Evolutionary conservation across 2,113 vertebrate species (phyloP), one percentile per base, ranked within the genome.

Genomic region (Corythornis cristatus): DNA sequence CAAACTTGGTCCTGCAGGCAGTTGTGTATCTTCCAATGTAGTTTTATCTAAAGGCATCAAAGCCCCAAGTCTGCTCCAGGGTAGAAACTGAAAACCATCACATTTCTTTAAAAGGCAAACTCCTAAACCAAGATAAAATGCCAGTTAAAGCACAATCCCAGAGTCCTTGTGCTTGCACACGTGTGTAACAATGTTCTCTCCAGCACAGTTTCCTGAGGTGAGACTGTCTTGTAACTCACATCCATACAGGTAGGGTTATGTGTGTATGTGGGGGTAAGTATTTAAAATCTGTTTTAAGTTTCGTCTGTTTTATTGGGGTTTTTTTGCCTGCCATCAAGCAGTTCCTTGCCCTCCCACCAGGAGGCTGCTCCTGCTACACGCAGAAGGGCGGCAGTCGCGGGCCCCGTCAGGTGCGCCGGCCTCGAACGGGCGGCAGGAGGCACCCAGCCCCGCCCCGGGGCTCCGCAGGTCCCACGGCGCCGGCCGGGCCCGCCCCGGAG

Each of bases 181-280:
- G 12, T 35, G 37, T 6, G 16, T 15, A 40, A 7, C 26, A 26
- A 6, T 0, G 2, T 8, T 45, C 23, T 57, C 26, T 15, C 56
- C 51, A 58, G 46, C 3, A 0, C 3, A 20, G 9, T 45, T 48
- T 77, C 48, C 51, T 45, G 65, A 54, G 31, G 8, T 8, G 43
- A 33, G 0, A 4, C 20, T 29, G 16, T 14, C 31, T 60, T 12
- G 23, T 75, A 25, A 57, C 12, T 61, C 42, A 21, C 51, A 33
- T 19, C 12, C 21, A 23, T 51, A 37, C 17, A 14, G 14, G 14
- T 3, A 43, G 33, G 45, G 22, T 31, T 26, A 61, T 0, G 16
- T 0, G 0, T 3, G 31, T 0, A 8, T 0, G 1, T 3, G 31
- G 35, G 12, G 0, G 1, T 12, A 13, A 1, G 8, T 31, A 8